phyloP scores from a whole-genome alignment of 2,113 vertebrate species.

The Accipiter cooperii region DNA sequence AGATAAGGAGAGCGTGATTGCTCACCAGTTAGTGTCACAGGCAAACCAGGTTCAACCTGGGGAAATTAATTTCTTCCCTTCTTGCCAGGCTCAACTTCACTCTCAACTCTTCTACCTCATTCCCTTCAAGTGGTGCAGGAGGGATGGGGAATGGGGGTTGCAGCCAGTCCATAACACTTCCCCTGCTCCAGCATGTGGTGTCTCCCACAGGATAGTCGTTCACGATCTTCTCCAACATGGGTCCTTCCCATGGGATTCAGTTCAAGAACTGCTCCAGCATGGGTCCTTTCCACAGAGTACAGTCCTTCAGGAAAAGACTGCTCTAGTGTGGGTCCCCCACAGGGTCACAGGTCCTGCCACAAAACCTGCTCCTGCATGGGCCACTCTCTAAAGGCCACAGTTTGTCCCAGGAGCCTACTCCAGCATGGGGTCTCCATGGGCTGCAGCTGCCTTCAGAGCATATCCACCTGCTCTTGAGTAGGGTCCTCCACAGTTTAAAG shows the following conservation, averaged over 20 bases:
- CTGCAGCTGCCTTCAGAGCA: neutral
- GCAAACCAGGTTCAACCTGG: neutral
- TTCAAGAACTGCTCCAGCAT: neutral
- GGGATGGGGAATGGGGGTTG: neutral
- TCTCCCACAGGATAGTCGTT: neutral
- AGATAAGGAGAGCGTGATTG: neutral
- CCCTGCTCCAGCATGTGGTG: fast-evolving
- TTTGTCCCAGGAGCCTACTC: neutral
- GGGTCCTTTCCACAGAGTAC: neutral
- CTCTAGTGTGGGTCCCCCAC: fast-evolving
- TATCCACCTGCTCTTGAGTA: neutral
- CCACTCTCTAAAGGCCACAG: neutral
- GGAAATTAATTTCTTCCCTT: neutral
- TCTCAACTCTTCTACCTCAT: neutral
- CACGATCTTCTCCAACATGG: neutral
- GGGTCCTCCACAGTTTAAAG: neutral
- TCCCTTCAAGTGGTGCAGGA: neutral
- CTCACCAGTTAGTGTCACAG: neutral
- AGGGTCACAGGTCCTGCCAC: neutral
- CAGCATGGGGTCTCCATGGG: fast-evolving
- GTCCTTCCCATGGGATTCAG: neutral
- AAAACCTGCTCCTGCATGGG: neutral
- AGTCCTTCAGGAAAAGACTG: neutral
- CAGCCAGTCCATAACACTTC: neutral
- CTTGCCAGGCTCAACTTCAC: neutral